Conservation (phyloP, 1,140 invertebrate species). For the Brachionus asplanchnoidis region DNA sequence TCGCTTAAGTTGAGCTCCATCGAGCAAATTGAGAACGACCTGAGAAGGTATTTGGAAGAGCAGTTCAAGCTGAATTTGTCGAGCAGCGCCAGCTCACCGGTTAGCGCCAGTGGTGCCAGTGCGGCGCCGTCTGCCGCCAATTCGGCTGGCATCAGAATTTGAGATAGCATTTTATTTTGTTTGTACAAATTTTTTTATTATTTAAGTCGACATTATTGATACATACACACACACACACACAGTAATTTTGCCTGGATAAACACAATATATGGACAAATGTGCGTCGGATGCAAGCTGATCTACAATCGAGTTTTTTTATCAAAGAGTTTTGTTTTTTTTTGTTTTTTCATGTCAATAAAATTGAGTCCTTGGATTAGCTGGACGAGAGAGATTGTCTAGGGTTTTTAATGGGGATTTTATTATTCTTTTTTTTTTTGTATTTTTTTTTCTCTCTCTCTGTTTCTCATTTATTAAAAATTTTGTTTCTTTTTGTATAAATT, state of each 20-base stretch:
- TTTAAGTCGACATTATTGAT: not conserved
- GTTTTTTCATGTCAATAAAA: conserved; percentile 11
- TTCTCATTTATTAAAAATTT: not conserved
- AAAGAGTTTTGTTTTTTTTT: not conserved
- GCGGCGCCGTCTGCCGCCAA: not conserved
- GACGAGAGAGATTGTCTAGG: not conserved
- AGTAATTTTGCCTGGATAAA: conserved; percentile 4
- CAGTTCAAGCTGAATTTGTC: conserved; percentile 34
- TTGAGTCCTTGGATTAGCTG: not conserved
- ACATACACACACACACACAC: not conserved
- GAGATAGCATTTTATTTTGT: not conserved
- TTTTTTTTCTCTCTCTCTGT: not conserved
- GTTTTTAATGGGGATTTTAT: not conserved
- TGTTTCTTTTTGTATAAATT: not conserved
- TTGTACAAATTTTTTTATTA: not conserved
- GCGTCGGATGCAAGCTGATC: not conserved
- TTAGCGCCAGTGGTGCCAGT: not conserved
- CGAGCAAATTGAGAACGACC: conserved; percentile 35
- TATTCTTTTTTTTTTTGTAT: not conserved
- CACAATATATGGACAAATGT: not conserved
- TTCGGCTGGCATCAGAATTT: not conserved
- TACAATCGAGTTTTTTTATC: not conserved
- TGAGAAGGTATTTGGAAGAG: conserved; percentile 38
- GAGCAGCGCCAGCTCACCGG: conserved; percentile 1
- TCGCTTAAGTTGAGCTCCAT: conserved; percentile 21